These are phyloP conservation scores for Diorhabda sublineata DNA, from an alignment of 1,140 invertebrate species.

Conservation along the genomic window DNA sequence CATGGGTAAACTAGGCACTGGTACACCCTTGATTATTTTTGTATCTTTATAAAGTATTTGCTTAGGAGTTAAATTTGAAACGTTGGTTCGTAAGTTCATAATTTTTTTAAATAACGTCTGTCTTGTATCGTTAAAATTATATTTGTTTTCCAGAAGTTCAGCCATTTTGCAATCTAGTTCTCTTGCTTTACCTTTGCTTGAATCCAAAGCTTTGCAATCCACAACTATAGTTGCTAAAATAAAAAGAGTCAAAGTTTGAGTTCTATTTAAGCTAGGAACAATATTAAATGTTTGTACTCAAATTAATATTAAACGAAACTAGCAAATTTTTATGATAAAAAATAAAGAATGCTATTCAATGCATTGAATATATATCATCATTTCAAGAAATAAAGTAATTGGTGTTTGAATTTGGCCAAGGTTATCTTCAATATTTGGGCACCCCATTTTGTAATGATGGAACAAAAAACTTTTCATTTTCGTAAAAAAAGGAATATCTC, in stretches of 20 bases:
- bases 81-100: slow-evolving; percentile 46
- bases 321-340: neutral
- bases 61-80: slow-evolving; percentile 43
- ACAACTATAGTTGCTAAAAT: slow-evolving; percentile 66
- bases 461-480: too few species aligned
- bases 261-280: neutral
- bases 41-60: slow-evolving; percentile 51
- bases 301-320: neutral
- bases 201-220: slow-evolving; percentile 67
- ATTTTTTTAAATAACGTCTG: slow-evolving; percentile 41
- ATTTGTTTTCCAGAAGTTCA: slow-evolving; percentile 48
- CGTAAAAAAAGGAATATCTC: too few species aligned
- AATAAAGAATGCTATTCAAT: neutral
- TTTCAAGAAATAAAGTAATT: too few species aligned
- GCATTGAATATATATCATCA: too few species aligned
- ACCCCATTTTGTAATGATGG: too few species aligned
- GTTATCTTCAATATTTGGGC: too few species aligned
- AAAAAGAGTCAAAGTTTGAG: neutral
- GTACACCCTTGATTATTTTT: slow-evolving; percentile 47
- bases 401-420: too few species aligned
- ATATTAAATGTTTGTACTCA: neutral
- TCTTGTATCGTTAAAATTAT: slow-evolving; percentile 38
- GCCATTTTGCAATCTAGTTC: slow-evolving; percentile 56
- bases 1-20: slow-evolving; percentile 51
- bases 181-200: slow-evolving; percentile 58